A percentile compares a stretch with the other conserved stretches of the same genome.
phyloP scores from a whole-genome alignment of 2,113 vertebrate genomes.

The Aegithalos caudatus region DNA sequence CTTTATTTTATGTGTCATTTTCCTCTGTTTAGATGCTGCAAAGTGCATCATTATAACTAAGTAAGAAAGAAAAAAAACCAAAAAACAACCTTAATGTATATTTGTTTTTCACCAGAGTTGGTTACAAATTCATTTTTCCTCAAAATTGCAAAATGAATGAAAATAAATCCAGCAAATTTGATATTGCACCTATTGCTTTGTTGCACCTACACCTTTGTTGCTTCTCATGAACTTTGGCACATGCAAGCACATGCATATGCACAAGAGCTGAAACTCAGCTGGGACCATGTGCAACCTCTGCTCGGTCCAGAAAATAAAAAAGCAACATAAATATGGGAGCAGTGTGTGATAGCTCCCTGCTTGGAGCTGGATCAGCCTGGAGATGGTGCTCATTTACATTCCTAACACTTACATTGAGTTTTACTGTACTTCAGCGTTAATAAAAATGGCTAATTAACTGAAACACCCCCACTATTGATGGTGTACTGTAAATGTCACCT shows the following conservation, averaged over 20 bases:
- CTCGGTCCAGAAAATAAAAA: not conserved
- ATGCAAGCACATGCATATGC: not conserved
- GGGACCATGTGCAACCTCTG: not conserved
- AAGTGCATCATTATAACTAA: not conserved
- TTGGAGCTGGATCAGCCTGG: not conserved
- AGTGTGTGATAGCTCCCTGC: not conserved
- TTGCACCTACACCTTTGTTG: not conserved
- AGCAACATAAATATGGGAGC: not conserved
- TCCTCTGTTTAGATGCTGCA: not conserved
- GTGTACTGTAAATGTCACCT: slow-evolving; percentile 30
- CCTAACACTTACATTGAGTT: slow-evolving; percentile 18
- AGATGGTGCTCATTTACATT: slow-evolving; percentile 40
- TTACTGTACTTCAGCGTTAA: slow-evolving; percentile 49
- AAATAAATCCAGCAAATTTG: not conserved
- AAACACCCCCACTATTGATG: slow-evolving; percentile 42
- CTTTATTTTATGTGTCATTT: not conserved
- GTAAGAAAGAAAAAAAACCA: not conserved
- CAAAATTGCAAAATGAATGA: not conserved
- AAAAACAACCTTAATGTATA: not conserved
- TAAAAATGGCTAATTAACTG: slow-evolving; percentile 62
- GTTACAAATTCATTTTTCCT: not conserved
- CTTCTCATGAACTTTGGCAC: not conserved
- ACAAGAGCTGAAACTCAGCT: not conserved
- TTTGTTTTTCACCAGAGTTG: not conserved
- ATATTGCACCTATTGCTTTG: no score